Evolutionary conservation across 2,888 invertebrate species (phyloP), one percentile per base, ranked within the genome.

Genomic region (Troides aeacus): DNA sequence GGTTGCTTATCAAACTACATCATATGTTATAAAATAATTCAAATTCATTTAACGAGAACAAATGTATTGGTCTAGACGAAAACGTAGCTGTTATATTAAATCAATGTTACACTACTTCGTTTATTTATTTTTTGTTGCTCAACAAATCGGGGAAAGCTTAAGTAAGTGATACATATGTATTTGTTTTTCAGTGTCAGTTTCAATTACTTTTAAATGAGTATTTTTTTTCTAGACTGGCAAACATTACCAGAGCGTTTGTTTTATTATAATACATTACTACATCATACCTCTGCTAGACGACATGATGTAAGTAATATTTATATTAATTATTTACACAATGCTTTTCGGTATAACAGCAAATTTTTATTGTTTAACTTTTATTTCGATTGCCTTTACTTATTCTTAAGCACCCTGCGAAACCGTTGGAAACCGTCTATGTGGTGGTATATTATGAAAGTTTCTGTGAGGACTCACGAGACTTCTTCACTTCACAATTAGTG

Each of bases 401-500:
- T 53, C 57, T 58, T 58, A 10, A 58, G 66, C 30, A n/a, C 1
- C 50, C n/a, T 1, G 6, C 17, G 15, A n/a, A 30, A 7, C 66
- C 66, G 36, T 50, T 66, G 60, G 75, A 79, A 21, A 82, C 77
- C 74, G 77, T 85, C 21, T 70, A 74, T 56, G 72, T 85, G 18
- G 79, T 73, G 60, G 77, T 97, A 2, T 96, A 94, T 80, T 97
- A 97, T 81, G 97, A 97, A 86, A 95, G 96, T 0, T 83, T 97
- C 5, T 97, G 97, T 82, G 96, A 96, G 0, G 97, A 96, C 79
- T 96, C 96, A 1, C 94, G 95, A 71, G 93, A 94, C 78, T 97
- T 97, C 81, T 93, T 97, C 70, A 84, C 93, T 0, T 93, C 94
- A 73, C 96, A 97, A 79, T 84, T 97, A 58, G 80, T 93, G 61